Evolutionary conservation across 1,140 invertebrate species (phyloP), one percentile per base, ranked within the genome.

Genomic region (Muscidifurax raptorellus): DNA sequence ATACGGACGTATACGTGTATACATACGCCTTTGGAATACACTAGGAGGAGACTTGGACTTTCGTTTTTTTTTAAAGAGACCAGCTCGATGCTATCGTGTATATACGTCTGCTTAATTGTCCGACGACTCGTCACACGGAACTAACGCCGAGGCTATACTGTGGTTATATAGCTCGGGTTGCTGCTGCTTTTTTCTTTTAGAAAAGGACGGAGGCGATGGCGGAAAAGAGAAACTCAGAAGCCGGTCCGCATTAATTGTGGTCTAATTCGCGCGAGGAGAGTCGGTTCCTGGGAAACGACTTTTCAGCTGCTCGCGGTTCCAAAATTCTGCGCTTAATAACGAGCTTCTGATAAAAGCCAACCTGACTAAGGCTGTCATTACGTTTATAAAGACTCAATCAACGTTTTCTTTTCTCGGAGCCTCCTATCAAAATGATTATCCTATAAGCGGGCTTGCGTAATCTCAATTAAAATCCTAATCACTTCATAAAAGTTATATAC

Each of bases 21-120:
- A 85, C 32, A 87, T 85, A 90, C 90, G 89, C 88, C 89, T 47
- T 72, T 87, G 86, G 90, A 89, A 90, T 91, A 90, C 89, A 83
- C 86, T 86, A 91, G 85, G 86, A 91, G 52, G 44, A 88, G 67
- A 76, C 79, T 30, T 78, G 85, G 84, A 90, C 87, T 91, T 90
- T 90, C 89, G 88, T 91, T 91, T 91, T 90, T n/a, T 90, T 87
- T 74, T 27, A 30, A 22, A 71, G 27, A 28, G 6, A 28, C 27
- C 67, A 4, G 10, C 67, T 15, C 28, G 67, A 69, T 69, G 4
- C 27, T 69, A 69, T 69, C 67, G 67, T 1, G 2, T 47, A 1
- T 36, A 18, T 36, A 28, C 25, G 28, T 66, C 28, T 81, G 52
- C 10, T 22, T 75, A 82, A 75, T 52, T 47, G 69, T 47, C 44